phyloP scores from a whole-genome alignment of 2,113 vertebrate species.

The Chitala chitala region DNA sequence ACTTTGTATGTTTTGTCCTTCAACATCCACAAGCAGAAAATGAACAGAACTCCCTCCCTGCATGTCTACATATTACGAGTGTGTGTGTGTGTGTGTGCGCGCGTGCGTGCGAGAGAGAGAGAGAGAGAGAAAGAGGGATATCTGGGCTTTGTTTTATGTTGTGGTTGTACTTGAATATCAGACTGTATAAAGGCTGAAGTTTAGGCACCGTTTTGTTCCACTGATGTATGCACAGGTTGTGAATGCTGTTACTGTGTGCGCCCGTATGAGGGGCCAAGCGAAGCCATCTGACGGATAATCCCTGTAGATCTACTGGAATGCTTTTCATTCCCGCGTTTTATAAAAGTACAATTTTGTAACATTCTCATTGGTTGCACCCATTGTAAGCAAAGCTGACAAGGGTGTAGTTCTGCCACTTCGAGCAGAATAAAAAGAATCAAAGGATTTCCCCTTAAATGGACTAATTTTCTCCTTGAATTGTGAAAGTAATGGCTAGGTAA shows the following conservation, averaged over 20 bases:
- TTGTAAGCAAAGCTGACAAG: conserved; percentile 70
- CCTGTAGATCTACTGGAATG: conserved; percentile 49
- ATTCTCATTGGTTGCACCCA: conserved; percentile 65
- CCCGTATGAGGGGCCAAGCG: no score
- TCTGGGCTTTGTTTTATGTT: no score
- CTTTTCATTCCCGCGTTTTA: conserved; percentile 48
- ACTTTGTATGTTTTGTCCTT: conserved; percentile 52
- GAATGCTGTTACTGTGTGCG: no score
- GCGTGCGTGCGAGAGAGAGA: neutral
- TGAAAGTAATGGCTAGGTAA: conserved; percentile 98
- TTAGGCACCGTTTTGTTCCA: no score
- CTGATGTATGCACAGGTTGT: no score
- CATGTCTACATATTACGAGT: conserved; percentile 6
- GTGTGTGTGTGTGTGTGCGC: neutral
- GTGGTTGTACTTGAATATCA: no score
- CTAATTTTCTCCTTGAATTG: conserved; percentile 99
- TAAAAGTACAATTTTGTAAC: conserved; percentile 64
- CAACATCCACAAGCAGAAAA: neutral
- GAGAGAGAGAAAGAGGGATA: no score
- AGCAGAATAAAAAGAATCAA: conserved; percentile 85
- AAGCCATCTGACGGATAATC: conserved; percentile 29
- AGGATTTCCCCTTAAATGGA: conserved; percentile 89
- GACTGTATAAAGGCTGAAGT: no score
- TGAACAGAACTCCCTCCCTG: conserved; percentile 11
- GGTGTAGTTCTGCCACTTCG: conserved; percentile 68